Evolutionary conservation across 2,797 vertebrate genomes (phyloP), one percentile per base, ranked within the genome.

Genomic region (Clarias fuscus): DNA sequence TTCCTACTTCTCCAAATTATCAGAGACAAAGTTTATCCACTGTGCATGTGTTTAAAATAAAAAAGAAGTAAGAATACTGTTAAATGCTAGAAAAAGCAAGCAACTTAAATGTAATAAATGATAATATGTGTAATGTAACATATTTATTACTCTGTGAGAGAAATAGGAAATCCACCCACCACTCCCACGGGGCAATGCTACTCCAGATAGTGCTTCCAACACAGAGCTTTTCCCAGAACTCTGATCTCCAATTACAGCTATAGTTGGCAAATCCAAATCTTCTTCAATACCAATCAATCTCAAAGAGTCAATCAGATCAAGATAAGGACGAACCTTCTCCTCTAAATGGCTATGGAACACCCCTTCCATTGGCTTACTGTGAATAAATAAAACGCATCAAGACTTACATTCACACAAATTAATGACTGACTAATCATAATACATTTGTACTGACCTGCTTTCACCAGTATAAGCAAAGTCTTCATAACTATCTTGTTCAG

Each of bases 251-350:
- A 53, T 53, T 53, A 53, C 48, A 2, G 48, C 48, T 2, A 53
- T 53, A 11, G 48, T 53, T 53, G 48, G 48, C 11, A 53, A 53
- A 53, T 10, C 48, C 48, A 53, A 13, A 53, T 53, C 48, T 53
- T 53, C 48, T 53, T 53, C 94, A 87, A 96, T 87, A 0, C 95
- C 95, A 0, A 95, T 91, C 4, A 90, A 79, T 71, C 95, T 90
- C 78, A 96, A 91, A 3, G 93, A 94, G 88, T 96, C 94, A 0
- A 96, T 85, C 30, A 96, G 93, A 81, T 96, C 94, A 2, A 96
- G 94, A 84, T 90, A 95, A 10, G 95, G 95, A 0, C 90, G 91
- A 30, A 96, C 91, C 85, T 90, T 95, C 88, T 93, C 84, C 59
- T 95, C 94, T 0, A 95, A 95, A 0, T 93, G 85, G 11, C 27